These are phyloP conservation scores for Heliangelus exortis DNA, from an alignment of 2,797 vertebrate genomes.

Conservation along the genomic window DNA sequence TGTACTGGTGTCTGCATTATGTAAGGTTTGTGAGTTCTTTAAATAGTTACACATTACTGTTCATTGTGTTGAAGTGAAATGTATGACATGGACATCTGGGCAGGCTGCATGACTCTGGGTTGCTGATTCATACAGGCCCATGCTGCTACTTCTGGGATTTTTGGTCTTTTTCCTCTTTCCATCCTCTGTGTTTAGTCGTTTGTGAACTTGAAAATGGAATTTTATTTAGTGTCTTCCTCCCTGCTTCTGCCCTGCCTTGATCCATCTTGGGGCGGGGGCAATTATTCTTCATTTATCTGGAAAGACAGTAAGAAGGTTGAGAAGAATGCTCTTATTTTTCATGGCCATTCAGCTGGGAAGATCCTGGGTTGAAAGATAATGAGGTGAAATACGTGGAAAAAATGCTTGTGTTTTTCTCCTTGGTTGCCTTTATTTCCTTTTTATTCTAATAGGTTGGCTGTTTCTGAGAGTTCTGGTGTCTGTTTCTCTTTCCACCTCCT, in stretches of 20 bases:
- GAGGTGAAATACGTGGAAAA: background rate
- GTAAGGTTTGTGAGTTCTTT: background rate
- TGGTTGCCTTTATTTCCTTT: background rate
- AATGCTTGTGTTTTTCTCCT: background rate
- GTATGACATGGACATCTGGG: background rate
- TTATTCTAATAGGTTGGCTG: background rate
- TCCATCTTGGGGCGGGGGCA: background rate
- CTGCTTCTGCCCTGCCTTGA: background rate
- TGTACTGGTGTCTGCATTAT: background rate
- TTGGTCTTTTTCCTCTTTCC: background rate
- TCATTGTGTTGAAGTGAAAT: background rate
- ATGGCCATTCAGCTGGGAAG: background rate
- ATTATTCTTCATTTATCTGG: background rate
- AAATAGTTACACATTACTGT: background rate
- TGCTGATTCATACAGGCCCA: constrained; percentile 13
- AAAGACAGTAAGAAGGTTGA: background rate
- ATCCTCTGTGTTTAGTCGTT: background rate
- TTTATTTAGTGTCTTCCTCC: background rate
- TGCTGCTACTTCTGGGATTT: background rate
- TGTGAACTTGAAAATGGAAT: background rate
- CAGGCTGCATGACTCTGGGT: background rate
- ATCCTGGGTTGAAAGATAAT: background rate
- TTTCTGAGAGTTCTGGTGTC: background rate
- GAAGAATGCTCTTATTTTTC: background rate
- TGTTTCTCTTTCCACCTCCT: background rate